A percentile compares a stretch with the other conserved stretches of the same genome.
phyloP scores from a whole-genome alignment of 2,113 vertebrate genomes.

The Casuarius casuarius region DNA sequence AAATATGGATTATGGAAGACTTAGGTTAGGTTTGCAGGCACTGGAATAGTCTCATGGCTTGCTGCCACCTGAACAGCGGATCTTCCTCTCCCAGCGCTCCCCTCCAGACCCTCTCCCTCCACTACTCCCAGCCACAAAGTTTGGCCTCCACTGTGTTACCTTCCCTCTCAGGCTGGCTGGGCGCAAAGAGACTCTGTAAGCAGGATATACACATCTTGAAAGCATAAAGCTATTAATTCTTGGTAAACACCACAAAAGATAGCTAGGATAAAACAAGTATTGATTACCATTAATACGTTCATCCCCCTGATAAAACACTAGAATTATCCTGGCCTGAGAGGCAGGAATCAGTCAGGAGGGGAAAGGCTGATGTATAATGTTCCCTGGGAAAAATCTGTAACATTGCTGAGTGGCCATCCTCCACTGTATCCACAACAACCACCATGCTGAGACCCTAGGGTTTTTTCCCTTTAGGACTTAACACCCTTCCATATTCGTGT shows the following conservation, averaged over 20 bases:
- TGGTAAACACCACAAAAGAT: neutral
- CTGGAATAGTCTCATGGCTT: neutral
- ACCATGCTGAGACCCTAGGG: neutral
- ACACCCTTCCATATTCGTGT: neutral
- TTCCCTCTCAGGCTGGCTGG: neutral
- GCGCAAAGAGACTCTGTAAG: neutral
- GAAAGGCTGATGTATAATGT: neutral
- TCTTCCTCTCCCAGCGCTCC: neutral
- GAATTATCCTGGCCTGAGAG: neutral
- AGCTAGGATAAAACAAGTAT: neutral
- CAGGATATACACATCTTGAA: neutral
- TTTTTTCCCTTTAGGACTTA: neutral
- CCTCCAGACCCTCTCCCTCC: neutral
- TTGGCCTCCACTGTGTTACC: fast-evolving
- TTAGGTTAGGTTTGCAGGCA: neutral
- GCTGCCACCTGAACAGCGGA: fast-evolving
- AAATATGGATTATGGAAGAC: neutral
- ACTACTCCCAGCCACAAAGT: neutral
- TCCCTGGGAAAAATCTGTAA: neutral
- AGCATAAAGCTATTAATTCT: neutral
- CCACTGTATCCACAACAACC: neutral
- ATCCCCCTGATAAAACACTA: neutral
- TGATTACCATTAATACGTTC: neutral
- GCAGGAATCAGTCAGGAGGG: neutral
- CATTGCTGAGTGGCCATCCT: neutral